A percentile compares a stretch with the other conserved stretches of the same genome.
phyloP scores from a whole-genome alignment of 2,797 vertebrate genomes.

The Siniperca undulata region DNA sequence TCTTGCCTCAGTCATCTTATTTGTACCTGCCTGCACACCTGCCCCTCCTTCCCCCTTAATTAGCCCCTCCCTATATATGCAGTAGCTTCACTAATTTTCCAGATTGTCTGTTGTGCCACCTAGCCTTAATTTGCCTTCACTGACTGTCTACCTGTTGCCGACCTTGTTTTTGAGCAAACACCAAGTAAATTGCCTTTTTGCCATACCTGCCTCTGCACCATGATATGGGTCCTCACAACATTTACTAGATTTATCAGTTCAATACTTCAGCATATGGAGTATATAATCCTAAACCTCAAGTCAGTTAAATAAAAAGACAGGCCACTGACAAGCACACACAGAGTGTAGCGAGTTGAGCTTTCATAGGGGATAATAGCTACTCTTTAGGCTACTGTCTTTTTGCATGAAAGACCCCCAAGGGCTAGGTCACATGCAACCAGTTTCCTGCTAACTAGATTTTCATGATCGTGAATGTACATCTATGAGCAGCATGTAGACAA shows the following conservation, averaged over 20 bases:
- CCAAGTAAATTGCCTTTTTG: background rate
- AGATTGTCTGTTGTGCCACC: background rate
- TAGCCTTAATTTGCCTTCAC: background rate
- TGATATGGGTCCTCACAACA: background rate
- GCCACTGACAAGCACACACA: slow-evolving; percentile 1
- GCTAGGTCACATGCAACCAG: slow-evolving; percentile 30
- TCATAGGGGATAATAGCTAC: slow-evolving; percentile 38
- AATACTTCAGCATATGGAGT: background rate
- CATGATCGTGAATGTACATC: slow-evolving; percentile 56
- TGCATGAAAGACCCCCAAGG: slow-evolving; percentile 37
- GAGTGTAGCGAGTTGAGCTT: slow-evolving; percentile 23
- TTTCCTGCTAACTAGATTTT: slow-evolving; percentile 62
- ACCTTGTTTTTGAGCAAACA: slow-evolving; percentile 2
- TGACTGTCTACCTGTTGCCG: slow-evolving; percentile 33
- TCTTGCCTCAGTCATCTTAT: background rate
- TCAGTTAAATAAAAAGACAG: slow-evolving; percentile 10
- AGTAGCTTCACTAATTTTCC: background rate
- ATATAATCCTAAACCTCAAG: slow-evolving; percentile 6
- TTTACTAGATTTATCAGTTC: background rate
- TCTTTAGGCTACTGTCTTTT: slow-evolving; percentile 48
- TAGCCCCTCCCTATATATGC: background rate
- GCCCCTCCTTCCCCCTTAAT: background rate
- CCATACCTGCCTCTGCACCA: background rate
- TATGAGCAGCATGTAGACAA: slow-evolving; percentile 55
- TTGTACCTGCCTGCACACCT: background rate